Evolutionary conservation across 2,888 invertebrate species (phyloP).

Genomic region (Sminthurides aquaticus): DNA sequence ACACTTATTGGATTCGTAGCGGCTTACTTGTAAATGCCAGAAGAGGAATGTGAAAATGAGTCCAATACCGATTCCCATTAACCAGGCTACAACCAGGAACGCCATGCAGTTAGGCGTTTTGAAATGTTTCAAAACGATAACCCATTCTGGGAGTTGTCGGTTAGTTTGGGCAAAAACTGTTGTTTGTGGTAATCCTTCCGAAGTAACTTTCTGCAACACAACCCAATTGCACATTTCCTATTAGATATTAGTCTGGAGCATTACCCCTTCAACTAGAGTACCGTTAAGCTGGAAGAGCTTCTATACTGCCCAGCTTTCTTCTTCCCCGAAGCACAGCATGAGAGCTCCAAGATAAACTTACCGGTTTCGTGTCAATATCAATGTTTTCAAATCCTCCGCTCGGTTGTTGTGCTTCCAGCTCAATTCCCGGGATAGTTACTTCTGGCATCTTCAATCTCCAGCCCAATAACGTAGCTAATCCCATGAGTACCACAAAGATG

Average conservation of each 20-base stretch:
- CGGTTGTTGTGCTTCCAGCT: constrained; percentile 22
- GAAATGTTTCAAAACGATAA: constrained; percentile 81
- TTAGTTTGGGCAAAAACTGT: constrained; percentile 41
- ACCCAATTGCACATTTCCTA: neutral
- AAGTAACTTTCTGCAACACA: constrained; percentile 19
- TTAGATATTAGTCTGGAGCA: no score
- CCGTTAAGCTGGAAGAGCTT: no score
- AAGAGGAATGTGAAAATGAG: constrained; percentile 97
- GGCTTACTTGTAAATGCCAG: constrained; percentile 75
- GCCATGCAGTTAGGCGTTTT: constrained; percentile 82
- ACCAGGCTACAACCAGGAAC: constrained; percentile 94
- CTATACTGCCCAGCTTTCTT: no score
- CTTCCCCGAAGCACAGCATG: no score
- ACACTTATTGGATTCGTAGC: no score
- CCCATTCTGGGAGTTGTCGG: constrained; percentile 78
- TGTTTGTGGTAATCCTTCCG: constrained; percentile 32
- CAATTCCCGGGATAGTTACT: constrained; percentile 23
- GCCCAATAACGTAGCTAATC: constrained; percentile 34
- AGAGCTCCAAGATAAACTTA: no score
- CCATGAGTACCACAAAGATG: constrained; percentile 64
- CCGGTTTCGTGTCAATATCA: constrained; percentile 30
- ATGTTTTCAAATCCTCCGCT: constrained; percentile 36
- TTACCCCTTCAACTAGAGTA: no score
- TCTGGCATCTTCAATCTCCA: constrained; percentile 37
- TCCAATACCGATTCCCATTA: constrained; percentile 98